phyloP scores from a whole-genome alignment of 2,888 invertebrate genomes.

The Melanostoma scalare region DNA sequence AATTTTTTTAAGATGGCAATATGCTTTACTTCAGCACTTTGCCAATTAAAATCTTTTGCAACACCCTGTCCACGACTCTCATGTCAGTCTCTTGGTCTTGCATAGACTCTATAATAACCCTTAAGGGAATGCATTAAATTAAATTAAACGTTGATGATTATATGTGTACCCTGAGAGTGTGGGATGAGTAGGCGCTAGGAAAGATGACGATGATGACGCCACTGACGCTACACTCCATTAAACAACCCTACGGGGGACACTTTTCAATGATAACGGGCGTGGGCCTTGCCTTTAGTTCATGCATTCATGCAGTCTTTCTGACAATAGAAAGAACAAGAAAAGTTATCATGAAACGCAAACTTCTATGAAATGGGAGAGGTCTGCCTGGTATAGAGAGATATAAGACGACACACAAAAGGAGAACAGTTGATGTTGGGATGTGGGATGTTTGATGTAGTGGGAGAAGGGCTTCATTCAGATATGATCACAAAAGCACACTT shows the following conservation, averaged over 20 bases:
- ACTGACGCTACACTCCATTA: conserved; percentile 70
- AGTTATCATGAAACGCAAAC: conserved; percentile 23
- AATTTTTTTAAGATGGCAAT: too few relatives aligned
- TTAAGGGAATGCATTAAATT: conserved; percentile 72
- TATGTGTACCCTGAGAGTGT: conserved; percentile 48
- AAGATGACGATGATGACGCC: conserved; percentile 56
- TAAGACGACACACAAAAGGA: background rate
- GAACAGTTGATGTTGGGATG: conserved; percentile 39
- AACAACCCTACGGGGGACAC: conserved; percentile 65
- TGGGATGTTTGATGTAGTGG: background rate
- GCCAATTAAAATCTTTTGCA: background rate
- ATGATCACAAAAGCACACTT: conserved; percentile 71
- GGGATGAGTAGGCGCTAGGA: conserved; percentile 31
- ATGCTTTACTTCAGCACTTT: background rate
- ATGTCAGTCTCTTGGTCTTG: background rate
- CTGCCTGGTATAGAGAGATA: background rate
- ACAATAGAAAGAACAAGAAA: conserved; percentile 38
- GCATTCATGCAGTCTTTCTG: conserved; percentile 47
- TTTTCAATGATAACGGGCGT: conserved; percentile 29
- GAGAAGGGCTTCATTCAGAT: conserved; percentile 51
- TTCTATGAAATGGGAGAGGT: too few relatives aligned
- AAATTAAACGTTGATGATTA: conserved; percentile 73
- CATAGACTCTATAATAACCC: conserved; percentile 55
- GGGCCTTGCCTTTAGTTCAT: conserved; percentile 35
- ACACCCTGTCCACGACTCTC: conserved; percentile 8